A percentile compares a stretch with the other conserved stretches of the same genome.
Conservation (phyloP, 2,888 invertebrate genomes). For the Julus scandinavius region DNA sequence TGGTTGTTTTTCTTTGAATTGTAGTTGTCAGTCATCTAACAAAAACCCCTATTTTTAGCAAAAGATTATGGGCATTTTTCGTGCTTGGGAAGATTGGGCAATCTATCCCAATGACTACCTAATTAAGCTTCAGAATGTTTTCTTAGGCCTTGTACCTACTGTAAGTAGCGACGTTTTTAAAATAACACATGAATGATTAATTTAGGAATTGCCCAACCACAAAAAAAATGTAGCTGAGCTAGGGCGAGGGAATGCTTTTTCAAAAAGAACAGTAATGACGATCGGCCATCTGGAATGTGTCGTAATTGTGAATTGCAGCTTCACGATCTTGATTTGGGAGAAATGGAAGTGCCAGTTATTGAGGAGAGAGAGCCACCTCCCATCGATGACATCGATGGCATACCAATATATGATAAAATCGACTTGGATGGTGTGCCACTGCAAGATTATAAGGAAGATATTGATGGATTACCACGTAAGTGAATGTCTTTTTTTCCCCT, state of each 20-base stretch:
- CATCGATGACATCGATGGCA: conserved; percentile 71
- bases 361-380: conserved; percentile 53
- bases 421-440: conserved; percentile 65
- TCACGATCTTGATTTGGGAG: conserved; percentile 11
- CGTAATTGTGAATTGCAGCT: conserved; percentile 37
- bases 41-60: conserved; percentile 66
- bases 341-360: conserved; percentile 22
- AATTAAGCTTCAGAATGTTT: conserved; percentile 85
- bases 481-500: conserved; percentile 57
- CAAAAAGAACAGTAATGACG: conserved; percentile 43
- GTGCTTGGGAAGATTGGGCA: conserved; percentile 98
- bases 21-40: conserved; percentile 39
- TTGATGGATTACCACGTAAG: conserved; percentile 77
- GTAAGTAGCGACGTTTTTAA: conserved; percentile 47
- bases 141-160: conserved; percentile 77
- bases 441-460: conserved; percentile 69
- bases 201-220: conserved; percentile 42
- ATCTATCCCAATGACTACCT: conserved; percentile 95
- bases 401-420: conserved; percentile 71
- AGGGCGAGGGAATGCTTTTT: conserved; percentile 46
- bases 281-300: conserved; percentile 47
- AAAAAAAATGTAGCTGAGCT: conserved; percentile 39
- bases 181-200: conserved; percentile 22
- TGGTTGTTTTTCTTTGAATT: conserved; percentile 37
- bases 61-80: conserved; percentile 86